Base-by-base conservation (phyloP, 2,888 invertebrate species). In the Harmothoe impar region DNA sequence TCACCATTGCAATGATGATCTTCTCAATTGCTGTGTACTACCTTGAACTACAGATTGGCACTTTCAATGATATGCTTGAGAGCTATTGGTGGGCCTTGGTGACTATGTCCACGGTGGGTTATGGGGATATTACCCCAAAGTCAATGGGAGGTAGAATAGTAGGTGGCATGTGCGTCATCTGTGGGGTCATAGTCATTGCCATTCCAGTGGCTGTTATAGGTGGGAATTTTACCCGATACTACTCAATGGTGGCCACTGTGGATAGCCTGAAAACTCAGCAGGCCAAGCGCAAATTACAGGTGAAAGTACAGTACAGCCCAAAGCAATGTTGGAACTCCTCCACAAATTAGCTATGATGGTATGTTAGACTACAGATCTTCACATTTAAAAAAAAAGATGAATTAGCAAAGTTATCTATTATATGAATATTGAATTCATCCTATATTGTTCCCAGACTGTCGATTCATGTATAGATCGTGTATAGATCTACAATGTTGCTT, bases 1-100 rank as follows among this genome's bases (percentile, higher is more conserved):
- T 84, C n/a, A 84, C 35, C 17, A 25, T 84, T 0, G 43, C 12
- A 0, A 43, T 84, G 51, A 51, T 84, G 84, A 25, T 51, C 0
- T 84, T 84, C 33, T 35, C 84, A 15, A 35, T 84, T 10, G n/a
- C 29, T 0, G 51, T 29, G 23, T 84, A 33, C 84, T 84, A 84
- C 84, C 35, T n/a, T 15, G 84, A 84, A n/a, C 43, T 84, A 0
- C 1, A 0, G 5, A n/a, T 5, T 7, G 84, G 25, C 10, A 43
- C 84, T 1, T 84, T 84, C 43, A 1, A 3, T 1, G 23, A 84
- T 25, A 84, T 84, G 51, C 23, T 35, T 25, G 43, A 84, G 17
- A 29, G 25, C 84, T 84, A 84, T 25, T 84, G 84, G 84, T 84
- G 84, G 84, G 84, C 84, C 43, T 23, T 84, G 43, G 51, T 84